A percentile compares a stretch with the other conserved stretches of the same genome.
phyloP scores from a whole-genome alignment of 2,113 vertebrate genomes.

The Coracopsis vasa region DNA sequence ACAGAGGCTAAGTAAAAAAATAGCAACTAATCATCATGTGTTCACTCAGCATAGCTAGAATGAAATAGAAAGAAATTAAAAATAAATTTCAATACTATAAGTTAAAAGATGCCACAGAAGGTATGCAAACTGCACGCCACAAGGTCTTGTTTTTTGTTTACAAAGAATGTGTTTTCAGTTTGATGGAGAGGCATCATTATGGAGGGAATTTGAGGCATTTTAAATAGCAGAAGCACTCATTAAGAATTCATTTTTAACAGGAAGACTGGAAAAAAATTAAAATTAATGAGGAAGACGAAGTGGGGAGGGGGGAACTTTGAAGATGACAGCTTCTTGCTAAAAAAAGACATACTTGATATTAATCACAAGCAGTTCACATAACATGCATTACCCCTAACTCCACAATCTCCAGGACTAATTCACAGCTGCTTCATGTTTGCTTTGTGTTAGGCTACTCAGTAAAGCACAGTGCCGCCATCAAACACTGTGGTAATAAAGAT shows the following conservation, averaged over 20 bases:
- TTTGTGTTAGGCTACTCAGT: neutral
- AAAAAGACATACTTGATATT: constrained; percentile 49
- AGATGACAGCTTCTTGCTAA: constrained; percentile 58
- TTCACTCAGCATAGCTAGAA: constrained; percentile 72
- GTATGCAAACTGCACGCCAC: constrained; percentile 52
- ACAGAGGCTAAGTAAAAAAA: neutral
- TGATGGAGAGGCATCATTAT: constrained; percentile 71
- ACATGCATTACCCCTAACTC: neutral
- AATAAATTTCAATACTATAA: constrained; percentile 47
- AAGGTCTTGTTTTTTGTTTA: constrained; percentile 66
- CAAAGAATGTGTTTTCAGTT: constrained; percentile 51
- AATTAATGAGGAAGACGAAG: constrained; percentile 70
- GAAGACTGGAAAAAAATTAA: constrained; percentile 61
- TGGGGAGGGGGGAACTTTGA: constrained; percentile 16
- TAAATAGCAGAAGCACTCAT: constrained; percentile 62
- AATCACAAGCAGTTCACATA: constrained; percentile 37
- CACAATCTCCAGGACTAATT: neutral
- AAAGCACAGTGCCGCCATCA: neutral
- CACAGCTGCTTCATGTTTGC: neutral
- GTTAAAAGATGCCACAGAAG: constrained; percentile 69
- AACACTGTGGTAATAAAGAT: neutral
- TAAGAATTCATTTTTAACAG: constrained; percentile 70
- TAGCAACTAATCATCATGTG: neutral
- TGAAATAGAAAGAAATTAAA: constrained; percentile 68
- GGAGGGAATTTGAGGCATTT: constrained; percentile 64